Evolutionary conservation across 2,113 vertebrate species (phyloP), one percentile per base, ranked within the genome.

Genomic region (Xenopus tropicalis): DNA sequence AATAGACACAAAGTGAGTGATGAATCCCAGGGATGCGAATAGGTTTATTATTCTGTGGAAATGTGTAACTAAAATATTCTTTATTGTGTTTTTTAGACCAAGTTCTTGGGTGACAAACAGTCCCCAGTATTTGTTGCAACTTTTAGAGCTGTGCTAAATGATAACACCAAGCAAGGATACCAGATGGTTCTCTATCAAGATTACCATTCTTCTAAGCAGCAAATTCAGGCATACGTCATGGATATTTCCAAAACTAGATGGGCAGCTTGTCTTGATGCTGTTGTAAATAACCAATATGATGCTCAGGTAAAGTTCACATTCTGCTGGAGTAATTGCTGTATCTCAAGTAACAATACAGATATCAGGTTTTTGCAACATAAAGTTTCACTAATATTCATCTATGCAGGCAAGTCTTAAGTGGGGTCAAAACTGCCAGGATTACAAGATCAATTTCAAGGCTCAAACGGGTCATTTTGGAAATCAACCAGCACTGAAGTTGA

Each of bases 211-310:
- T 3, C 7, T 29, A 86, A 21, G 37, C 73, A 82, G 29, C 87
- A 84, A 72, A 0, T 92, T 61, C 93, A 94, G 77, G 20, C 92
- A 1, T 87, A 91, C 44, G 43, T 93, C 54, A 84, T 88, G 70
- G 82, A 87, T 59, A 80, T 92, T 74, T 79, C 84, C 62, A 75
- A 85, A 11, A 14, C 46, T 48, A 91, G 87, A 57, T 94, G 90
- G 90, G 89, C 85, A 75, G 2, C 92, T 19, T 93, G 89, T 79
- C 86, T 86, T 74, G 90, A 95, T 82, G 88, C 89, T 62, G 78
- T 82, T 56, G 19, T 90, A 54, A 72, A 88, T 71, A 93, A 86
- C 78, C 1, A 78, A 65, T 86, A 94, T 79, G 92, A 93, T 82
- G 66, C 87, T 56, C 77, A 10, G 88, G 94, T 96, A 48, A 48